Percentiles rank a stretch among this genome's conserved stretches.
These are phyloP conservation scores for Anas bernieri DNA, from an alignment of 2,797 vertebrate genomes.

Conservation along the genomic window DNA sequence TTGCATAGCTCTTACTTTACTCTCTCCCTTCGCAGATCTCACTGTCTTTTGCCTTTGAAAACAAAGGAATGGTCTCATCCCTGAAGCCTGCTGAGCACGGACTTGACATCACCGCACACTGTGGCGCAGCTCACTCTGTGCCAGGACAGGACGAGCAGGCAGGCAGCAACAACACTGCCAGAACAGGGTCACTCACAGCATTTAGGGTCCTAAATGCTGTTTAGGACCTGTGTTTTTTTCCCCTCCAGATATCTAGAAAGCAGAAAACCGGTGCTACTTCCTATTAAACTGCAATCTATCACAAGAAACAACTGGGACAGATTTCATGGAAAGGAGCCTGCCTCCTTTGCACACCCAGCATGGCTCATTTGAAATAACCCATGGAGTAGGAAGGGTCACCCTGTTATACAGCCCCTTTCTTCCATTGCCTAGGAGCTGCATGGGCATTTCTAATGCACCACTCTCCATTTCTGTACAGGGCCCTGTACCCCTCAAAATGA, in stretches of 20 bases:
- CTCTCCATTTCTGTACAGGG: neutral
- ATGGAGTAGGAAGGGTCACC: neutral
- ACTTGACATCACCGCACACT: neutral
- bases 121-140: neutral
- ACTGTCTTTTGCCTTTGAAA: neutral
- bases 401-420: neutral
- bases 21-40: neutral
- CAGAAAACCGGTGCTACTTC: neutral
- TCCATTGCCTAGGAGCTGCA: neutral
- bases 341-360: neutral
- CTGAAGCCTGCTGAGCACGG: neutral
- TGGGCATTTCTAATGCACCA: neutral
- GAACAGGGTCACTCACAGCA: neutral
- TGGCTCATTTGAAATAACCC: neutral
- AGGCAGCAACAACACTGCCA: neutral
- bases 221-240: neutral
- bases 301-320: neutral
- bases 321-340: neutral
- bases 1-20: neutral
- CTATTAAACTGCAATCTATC: neutral
- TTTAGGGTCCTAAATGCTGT: neutral
- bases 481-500: neutral
- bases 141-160: neutral
- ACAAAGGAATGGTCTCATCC: neutral
- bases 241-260: neutral